Base-by-base conservation (phyloP, 1,140 invertebrate genomes). In the Drosophila asahinai region DNA sequence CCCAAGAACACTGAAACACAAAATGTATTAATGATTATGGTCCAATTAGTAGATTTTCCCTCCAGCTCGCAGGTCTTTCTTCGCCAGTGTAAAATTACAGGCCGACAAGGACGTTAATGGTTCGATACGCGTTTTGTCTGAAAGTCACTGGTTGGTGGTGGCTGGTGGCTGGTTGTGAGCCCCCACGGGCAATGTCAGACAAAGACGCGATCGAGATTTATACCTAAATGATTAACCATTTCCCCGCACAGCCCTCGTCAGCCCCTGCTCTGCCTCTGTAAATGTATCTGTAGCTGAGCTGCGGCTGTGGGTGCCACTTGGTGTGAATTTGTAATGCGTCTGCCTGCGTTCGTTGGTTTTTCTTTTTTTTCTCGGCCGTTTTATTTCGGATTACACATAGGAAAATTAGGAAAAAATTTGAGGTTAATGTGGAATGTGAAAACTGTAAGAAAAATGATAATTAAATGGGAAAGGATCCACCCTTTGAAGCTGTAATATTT, bases 261-360 rank as follows among this genome's bases (percentile, higher is more conserved):
- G 25, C 22, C 30, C 8, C 22, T 55, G 25, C 11, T n/a, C 7
- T n/a, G 36, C 19, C 38, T 22, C 27, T 47, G 52, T 33, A 43
- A 61, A 38, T 71, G 48, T 54, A 47, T 62, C 45, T 45, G 59
- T 19, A 12, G 48, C 48, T 61, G 51, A 19, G 27, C 52, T 67
- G 60, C 30, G 64, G 42, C 83, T 77, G 86, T 90, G 86, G 86
- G 86, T 90, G 84, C 86, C 82, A 90, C 75, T 90, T 90, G 86
- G 86, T 90, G 86, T 90, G 86, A 90, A 90, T 90, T 90, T 90
- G 81, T 90, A 90, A 90, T 90, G 86, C 86, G 86, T 73, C 81
- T 68, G 72, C 61, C 70, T 72, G 70, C 52, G 70, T 43, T 73
- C 45, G 17, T 30, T 51, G 30, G 47, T 38, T 51, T 73, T 73